Base-by-base conservation (phyloP, 2,888 invertebrate species). In the Xanthorhoe designata region DNA sequence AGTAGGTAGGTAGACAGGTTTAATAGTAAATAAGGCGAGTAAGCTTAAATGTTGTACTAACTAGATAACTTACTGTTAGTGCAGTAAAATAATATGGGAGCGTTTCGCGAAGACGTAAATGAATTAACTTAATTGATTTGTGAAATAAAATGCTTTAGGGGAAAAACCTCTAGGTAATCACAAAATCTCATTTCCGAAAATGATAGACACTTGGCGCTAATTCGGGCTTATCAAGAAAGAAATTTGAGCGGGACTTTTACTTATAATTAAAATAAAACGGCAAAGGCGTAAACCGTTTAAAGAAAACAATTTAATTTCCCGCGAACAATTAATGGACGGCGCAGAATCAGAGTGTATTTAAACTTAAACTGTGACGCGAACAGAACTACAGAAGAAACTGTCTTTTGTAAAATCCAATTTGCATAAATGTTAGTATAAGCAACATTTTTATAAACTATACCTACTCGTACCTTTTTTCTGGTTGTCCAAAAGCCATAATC, bases 301-400 rank as follows among this genome's bases (percentile, higher is more conserved):
- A 79, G 79, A 83, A 84, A 84, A 85, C 82, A 82, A 83, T 85
- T 85, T 83, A 82, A 85, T 85, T 80, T 80, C 75, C 76, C 73
- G 72, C 74, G 74, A 77, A 78, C 81, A 84, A 83, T 82, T 82
- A 82, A 79, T 78, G 79, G 73, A 75, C 71, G 75, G 72, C 61
- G 69, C 61, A 68, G 73, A 78, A 78, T 75, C 78, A 79, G 80
- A 82, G 75, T 71, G 64, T 73, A 73, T 70, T 73, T 74, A 69
- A 59, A 49, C 51, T 73, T 74, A 69, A 59, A 49, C 51, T 38
- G 32, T 49, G 24, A 38, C 10, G 15, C 42, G n/a, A 50, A n/a
- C 2, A 1, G 35, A 57, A 19, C 17, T 15, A 15, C 13, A 9
- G 6, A 32, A 42, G 38, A 42, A 42, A 2, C 19, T 38, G n/a